Evolutionary conservation across 2,113 vertebrate genomes (phyloP).

Genomic region (Suncus etruscus): DNA sequence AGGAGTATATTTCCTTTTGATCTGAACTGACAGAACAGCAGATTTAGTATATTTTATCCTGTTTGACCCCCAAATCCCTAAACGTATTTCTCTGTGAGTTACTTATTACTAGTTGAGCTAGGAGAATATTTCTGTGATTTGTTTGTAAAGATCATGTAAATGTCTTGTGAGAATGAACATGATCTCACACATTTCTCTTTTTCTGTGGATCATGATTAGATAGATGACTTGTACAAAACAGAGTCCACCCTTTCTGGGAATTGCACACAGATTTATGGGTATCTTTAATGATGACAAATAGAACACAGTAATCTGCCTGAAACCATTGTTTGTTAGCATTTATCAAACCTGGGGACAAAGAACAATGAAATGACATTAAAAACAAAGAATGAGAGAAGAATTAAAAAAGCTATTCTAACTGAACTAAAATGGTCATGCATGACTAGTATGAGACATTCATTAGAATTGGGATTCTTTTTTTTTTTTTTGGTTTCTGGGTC

Average conservation of each 20-base stretch:
- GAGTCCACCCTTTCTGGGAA: neutral
- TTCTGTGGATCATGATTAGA: neutral
- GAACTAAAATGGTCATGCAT: neutral
- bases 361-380: conserved; percentile 28
- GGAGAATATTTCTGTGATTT: conserved; percentile 1
- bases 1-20: neutral
- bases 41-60: neutral
- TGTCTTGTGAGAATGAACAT: neutral
- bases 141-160: neutral
- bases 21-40: neutral
- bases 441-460: neutral
- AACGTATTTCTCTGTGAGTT: neutral
- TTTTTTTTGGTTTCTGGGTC: too few relatives aligned
- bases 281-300: neutral
- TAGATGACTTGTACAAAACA: neutral
- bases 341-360: neutral
- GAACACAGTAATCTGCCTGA: neutral
- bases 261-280: neutral
- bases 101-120: neutral
- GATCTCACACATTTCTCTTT: neutral
- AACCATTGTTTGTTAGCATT: neutral
- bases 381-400: neutral
- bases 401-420: conserved; percentile 6
- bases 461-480: too few relatives aligned
- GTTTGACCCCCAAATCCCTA: neutral